Evolutionary conservation across 92 coral and sea anemone species (phyloP).

Genomic region (Muricea muricata): DNA sequence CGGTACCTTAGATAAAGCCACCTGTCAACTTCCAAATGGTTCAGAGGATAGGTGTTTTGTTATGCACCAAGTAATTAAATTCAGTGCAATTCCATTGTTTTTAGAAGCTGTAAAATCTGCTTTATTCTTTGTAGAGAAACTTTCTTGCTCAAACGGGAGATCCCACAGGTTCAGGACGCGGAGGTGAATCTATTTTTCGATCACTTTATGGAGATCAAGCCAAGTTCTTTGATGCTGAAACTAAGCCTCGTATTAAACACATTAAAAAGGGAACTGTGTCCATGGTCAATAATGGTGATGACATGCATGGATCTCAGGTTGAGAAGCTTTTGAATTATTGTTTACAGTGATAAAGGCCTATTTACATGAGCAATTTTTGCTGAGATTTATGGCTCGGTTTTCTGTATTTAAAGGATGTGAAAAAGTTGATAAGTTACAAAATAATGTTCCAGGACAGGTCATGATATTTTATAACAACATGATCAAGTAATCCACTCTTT

Average conservation of each 20-base stretch:
- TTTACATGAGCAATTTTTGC: not conserved
- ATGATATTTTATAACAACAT: too few species aligned
- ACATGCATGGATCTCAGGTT: slow-evolving; percentile 98
- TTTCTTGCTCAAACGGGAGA: slow-evolving; percentile 99
- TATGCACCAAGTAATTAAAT: too few species aligned
- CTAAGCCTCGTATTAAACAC: slow-evolving; percentile 91
- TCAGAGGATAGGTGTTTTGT: too few species aligned
- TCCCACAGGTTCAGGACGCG: slow-evolving; percentile 89
- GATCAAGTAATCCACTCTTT: too few species aligned
- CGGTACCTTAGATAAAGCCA: too few species aligned
- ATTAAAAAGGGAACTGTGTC: slow-evolving; percentile 90
- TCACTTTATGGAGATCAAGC: slow-evolving; percentile 97
- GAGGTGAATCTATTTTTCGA: slow-evolving; percentile 92
- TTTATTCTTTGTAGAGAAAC: slow-evolving; percentile 75
- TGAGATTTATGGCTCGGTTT: not conserved
- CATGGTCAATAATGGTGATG: slow-evolving; percentile 96
- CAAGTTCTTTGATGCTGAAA: slow-evolving; percentile 89
- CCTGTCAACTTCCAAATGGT: too few species aligned
- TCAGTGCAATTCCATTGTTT: too few species aligned
- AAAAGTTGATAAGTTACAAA: too few species aligned
- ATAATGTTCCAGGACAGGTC: too few species aligned
- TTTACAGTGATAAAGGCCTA: not conserved
- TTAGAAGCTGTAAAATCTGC: not conserved
- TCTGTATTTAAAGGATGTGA: too few species aligned
- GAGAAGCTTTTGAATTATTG: too few species aligned